phyloP scores from a whole-genome alignment of 1,140 invertebrate species.

The Luehdorfia chinensis region DNA sequence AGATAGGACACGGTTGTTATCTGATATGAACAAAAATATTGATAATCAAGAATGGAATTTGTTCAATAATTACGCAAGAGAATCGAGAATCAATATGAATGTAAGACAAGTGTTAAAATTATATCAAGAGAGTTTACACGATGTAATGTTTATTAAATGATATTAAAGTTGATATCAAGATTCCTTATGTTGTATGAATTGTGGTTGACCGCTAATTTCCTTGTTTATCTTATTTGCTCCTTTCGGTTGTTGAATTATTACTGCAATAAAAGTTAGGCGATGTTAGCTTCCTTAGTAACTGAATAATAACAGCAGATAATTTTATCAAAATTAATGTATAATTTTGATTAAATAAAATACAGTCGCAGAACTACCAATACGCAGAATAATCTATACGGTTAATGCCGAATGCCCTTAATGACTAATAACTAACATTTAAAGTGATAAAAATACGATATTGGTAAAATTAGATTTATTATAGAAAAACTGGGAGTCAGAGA shows the following conservation, averaged over 20 bases:
- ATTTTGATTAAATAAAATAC: no score
- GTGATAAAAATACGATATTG: no score
- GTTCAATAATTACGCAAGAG: slow-evolving; percentile 47
- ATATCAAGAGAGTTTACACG: slow-evolving; percentile 47
- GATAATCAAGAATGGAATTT: slow-evolving; percentile 38
- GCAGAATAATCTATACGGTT: no score
- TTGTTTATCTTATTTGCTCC: no score
- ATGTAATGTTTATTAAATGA: slow-evolving; percentile 34
- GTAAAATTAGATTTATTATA: no score
- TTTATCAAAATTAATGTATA: no score
- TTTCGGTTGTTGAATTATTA: slow-evolving; percentile 49
- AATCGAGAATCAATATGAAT: slow-evolving; percentile 71
- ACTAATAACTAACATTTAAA: no score
- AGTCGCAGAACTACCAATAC: no score
- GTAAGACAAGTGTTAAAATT: slow-evolving; percentile 64
- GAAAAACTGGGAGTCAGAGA: no score
- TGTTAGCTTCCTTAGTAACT: no score
- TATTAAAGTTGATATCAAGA: slow-evolving; percentile 22
- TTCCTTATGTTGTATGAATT: slow-evolving; percentile 20
- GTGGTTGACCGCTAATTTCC: slow-evolving; percentile 9
- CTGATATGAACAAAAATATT: slow-evolving; percentile 34
- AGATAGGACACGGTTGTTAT: slow-evolving; percentile 27
- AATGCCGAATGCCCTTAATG: no score
- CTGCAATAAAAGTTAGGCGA: slow-evolving; percentile 36
- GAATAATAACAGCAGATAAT: no score